Conservation (phyloP, 2,113 vertebrate genomes). For the Dromaius novaehollandiae region DNA sequence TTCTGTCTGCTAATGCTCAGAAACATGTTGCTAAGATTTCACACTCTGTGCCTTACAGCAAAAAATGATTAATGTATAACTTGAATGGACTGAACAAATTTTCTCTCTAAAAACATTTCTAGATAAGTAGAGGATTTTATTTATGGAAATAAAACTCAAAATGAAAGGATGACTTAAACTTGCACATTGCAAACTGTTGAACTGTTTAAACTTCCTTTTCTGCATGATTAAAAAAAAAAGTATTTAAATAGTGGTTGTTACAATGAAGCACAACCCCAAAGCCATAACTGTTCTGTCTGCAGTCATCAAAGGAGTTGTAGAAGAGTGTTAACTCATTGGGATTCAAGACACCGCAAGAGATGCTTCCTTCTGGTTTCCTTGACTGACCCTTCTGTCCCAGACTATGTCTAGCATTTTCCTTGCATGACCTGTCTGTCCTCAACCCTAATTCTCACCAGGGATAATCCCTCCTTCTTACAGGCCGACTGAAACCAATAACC, state of each 20-base stretch:
- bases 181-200: not conserved
- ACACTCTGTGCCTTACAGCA: not conserved
- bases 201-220: not conserved
- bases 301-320: not conserved
- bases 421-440: not conserved
- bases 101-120: not conserved
- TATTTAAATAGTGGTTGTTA: not conserved
- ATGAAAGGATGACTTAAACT: not conserved
- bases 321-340: not conserved
- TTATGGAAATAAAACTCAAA: slow-evolving; percentile 18
- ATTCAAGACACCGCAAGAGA: not conserved
- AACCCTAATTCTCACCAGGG: not conserved
- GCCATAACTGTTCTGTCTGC: not conserved
- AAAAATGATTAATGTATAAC: not conserved
- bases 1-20: not conserved
- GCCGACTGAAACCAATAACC: not conserved
- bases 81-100: not conserved
- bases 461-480: not conserved
- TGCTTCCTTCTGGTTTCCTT: not conserved
- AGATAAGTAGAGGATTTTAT: not conserved
- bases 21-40: not conserved
- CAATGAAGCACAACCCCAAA: not conserved
- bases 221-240: not conserved
- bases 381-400: not conserved
- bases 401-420: not conserved